A percentile compares a stretch with the other conserved stretches of the same genome.
phyloP scores from a whole-genome alignment of 2,113 vertebrate species.

The Cryptomyrus ogoouensis region DNA sequence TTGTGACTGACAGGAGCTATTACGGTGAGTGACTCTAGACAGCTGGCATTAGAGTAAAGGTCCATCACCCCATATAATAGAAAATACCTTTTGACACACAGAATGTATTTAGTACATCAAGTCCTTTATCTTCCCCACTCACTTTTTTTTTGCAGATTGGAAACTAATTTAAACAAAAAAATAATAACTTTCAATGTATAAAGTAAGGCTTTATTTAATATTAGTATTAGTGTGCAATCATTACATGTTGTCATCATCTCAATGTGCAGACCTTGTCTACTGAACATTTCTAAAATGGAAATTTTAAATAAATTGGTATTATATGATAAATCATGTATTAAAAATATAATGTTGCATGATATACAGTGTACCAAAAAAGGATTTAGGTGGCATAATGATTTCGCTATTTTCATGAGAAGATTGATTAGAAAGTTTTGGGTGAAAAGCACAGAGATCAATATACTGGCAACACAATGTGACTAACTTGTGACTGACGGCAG shows the following conservation, averaged over 20 bases:
- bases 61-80: neutral
- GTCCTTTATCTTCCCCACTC: neutral
- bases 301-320: neutral
- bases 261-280: neutral
- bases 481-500: neutral
- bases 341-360: neutral
- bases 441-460: neutral
- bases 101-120: constrained; percentile 15
- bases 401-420: neutral
- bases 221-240: neutral
- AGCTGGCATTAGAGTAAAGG: neutral
- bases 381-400: neutral
- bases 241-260: neutral
- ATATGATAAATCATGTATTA: neutral
- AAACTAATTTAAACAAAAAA: neutral
- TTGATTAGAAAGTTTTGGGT: neutral
- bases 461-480: neutral
- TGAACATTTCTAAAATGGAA: neutral
- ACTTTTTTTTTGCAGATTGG: neutral
- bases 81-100: constrained; percentile 4
- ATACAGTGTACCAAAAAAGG: neutral
- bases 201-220: neutral
- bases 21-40: constrained; percentile 13
- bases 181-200: neutral
- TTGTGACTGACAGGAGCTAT: constrained; percentile 25